These are phyloP conservation scores for Drymodes brunneopygia DNA, from an alignment of 2,113 vertebrate species.

Conservation along the genomic window DNA sequence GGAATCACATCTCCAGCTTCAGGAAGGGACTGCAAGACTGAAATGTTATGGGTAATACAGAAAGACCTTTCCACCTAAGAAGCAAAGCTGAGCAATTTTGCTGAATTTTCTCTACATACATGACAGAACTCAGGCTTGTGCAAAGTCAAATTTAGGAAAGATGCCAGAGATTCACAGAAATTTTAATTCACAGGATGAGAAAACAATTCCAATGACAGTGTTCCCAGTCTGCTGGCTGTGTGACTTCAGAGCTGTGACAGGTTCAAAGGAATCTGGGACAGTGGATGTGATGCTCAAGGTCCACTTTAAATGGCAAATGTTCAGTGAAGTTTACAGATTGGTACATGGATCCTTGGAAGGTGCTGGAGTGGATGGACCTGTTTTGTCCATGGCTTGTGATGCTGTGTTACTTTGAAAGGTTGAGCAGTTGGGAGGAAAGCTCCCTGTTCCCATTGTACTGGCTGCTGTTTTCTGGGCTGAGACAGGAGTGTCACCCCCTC, in stretches of 20 bases:
- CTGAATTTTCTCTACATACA: not conserved
- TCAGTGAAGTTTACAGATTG: not conserved
- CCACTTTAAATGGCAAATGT: not conserved
- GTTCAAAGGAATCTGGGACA: not conserved
- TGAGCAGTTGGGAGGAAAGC: not conserved
- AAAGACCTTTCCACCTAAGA: not conserved
- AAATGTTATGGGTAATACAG: not conserved
- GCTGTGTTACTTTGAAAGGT: not conserved
- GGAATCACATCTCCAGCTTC: not conserved
- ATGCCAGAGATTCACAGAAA: not conserved
- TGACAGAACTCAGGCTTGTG: not conserved
- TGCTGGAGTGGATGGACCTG: not conserved
- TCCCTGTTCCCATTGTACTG: not conserved
- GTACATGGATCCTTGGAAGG: not conserved
- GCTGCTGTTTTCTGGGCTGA: not conserved
- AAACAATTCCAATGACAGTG: not conserved
- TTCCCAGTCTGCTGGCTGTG: not conserved
- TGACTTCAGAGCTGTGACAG: not conserved
- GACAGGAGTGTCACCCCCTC: not conserved
- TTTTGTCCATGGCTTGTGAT: not conserved
- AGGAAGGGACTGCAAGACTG: not conserved
- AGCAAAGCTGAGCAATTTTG: not conserved
- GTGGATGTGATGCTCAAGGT: not conserved
- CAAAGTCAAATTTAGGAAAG: not conserved
- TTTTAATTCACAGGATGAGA: not conserved